phyloP scores from a whole-genome alignment of 2,888 invertebrate species.

The Sesamia inferens region DNA sequence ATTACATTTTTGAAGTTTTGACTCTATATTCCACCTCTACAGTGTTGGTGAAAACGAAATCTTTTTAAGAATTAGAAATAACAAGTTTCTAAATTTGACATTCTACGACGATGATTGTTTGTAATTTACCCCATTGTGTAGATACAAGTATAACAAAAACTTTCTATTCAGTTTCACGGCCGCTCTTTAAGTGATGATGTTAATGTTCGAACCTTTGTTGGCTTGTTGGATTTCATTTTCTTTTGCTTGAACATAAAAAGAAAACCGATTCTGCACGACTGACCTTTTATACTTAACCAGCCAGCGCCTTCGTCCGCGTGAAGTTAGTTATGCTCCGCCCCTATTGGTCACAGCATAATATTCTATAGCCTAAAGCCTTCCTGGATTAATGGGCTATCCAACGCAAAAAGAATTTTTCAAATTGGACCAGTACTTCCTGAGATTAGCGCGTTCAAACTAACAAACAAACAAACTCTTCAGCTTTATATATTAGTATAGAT shows the following conservation, averaged over 20 bases:
- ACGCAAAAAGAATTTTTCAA: too few species aligned
- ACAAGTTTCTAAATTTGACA: constrained; percentile 31
- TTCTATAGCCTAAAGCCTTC: too few species aligned
- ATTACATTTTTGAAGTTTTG: background rate
- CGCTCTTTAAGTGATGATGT: constrained; percentile 24
- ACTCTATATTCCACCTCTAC: background rate
- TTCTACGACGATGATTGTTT: constrained; percentile 37
- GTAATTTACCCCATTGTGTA: constrained; percentile 46
- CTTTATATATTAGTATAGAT: too few species aligned
- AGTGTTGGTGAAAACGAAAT: constrained; percentile 20
- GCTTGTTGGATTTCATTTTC: constrained; percentile 18
- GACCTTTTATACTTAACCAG: background rate
- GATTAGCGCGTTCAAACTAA: too few species aligned
- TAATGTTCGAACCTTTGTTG: constrained; percentile 33
- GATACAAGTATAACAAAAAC: constrained; percentile 34
- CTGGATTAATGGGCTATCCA: too few species aligned
- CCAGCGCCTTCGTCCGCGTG: too few species aligned
- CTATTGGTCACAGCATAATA: too few species aligned
- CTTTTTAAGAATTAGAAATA: constrained; percentile 24
- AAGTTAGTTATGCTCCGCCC: too few species aligned
- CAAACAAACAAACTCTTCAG: too few species aligned
- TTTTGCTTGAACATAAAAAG: constrained; percentile 12
- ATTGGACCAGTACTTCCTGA: too few species aligned
- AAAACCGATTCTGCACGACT: background rate
- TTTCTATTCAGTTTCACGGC: constrained; percentile 54